Conservation (phyloP, 2,113 vertebrate genomes). For the Nannobrachium achirus region DNA sequence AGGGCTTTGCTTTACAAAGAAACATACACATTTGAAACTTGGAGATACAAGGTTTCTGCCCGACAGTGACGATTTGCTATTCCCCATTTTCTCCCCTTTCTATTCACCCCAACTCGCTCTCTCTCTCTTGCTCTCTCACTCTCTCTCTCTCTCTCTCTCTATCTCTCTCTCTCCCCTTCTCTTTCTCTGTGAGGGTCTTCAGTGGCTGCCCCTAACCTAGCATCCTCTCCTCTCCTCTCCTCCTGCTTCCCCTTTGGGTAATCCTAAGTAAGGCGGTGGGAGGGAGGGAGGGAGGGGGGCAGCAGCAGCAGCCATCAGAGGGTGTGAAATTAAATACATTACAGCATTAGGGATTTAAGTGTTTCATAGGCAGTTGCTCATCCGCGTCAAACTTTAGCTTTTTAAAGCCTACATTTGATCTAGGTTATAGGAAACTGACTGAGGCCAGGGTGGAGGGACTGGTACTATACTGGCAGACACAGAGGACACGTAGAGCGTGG, state of each 20-base stretch:
- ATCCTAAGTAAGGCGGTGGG: constrained; percentile 63
- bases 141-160: constrained; percentile 5
- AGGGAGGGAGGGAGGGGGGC: constrained; percentile 77
- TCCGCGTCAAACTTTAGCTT: constrained; percentile 93
- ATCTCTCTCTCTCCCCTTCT: constrained; percentile 45
- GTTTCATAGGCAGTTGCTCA: constrained; percentile 96
- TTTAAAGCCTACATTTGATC: constrained; percentile 93
- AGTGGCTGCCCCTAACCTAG: constrained; percentile 78
- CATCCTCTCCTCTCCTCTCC: constrained; percentile 61
- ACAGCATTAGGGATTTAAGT: constrained; percentile 90
- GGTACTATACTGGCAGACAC: constrained; percentile 63
- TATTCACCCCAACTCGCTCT: constrained; percentile 13
- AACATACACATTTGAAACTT: too few species aligned
- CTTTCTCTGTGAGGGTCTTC: constrained; percentile 68
- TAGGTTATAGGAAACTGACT: constrained; percentile 81
- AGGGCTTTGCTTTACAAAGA: too few species aligned
- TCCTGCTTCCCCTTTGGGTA: constrained; percentile 73
- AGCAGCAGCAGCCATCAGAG: constrained; percentile 89
- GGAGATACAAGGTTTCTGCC: too few species aligned
- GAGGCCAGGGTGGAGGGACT: constrained; percentile 74
- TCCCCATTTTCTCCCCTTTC: constrained; percentile 18
- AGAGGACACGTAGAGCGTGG: constrained; percentile 26
- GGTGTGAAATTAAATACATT: constrained; percentile 98
- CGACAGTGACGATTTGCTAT: too few species aligned
- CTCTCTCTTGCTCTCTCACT: not conserved